A percentile compares a stretch with the other conserved stretches of the same genome.
Conservation (phyloP, 2,113 vertebrate genomes). For the Morone saxatilis region DNA sequence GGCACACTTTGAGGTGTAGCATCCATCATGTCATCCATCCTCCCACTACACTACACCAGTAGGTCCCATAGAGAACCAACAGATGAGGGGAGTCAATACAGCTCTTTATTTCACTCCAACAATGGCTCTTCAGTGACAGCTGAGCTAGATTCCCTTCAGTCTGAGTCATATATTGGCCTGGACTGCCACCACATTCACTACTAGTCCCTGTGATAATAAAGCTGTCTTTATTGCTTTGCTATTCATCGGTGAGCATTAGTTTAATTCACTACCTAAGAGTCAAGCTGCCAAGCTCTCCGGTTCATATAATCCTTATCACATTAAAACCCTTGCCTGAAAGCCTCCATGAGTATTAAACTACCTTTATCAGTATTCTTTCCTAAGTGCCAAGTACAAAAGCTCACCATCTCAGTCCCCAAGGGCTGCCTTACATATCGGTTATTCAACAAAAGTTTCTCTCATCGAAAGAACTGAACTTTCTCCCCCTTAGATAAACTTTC, state of each 20-base stretch:
- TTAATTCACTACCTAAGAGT: slow-evolving; percentile 55
- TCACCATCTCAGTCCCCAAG: slow-evolving; percentile 16
- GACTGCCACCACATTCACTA: slow-evolving; percentile 39
- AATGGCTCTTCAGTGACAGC: slow-evolving; percentile 77
- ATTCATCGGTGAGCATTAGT: slow-evolving; percentile 39
- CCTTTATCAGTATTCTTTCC: slow-evolving; percentile 45
- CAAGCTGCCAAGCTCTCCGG: slow-evolving; percentile 37
- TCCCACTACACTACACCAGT: slow-evolving; percentile 57
- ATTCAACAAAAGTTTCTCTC: slow-evolving; percentile 45
- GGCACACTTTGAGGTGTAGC: slow-evolving; percentile 21
- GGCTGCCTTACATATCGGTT: slow-evolving; percentile 1
- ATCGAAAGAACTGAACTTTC: slow-evolving; percentile 39
- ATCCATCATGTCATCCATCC: slow-evolving; percentile 54
- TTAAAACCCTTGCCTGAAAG: slow-evolving; percentile 32
- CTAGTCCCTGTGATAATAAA: slow-evolving; percentile 53
- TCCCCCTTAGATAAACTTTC: slow-evolving; percentile 39
- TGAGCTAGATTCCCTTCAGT: slow-evolving; percentile 67
- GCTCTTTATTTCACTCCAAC: slow-evolving; percentile 76
- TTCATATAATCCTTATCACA: slow-evolving; percentile 56
- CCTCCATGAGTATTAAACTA: slow-evolving; percentile 36
- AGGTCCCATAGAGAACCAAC: slow-evolving; percentile 51
- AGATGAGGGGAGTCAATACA: slow-evolving; percentile 72
- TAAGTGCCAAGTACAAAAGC: slow-evolving; percentile 46
- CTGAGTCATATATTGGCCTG: slow-evolving; percentile 74
- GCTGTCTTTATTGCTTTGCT: slow-evolving; percentile 35